phyloP scores from a whole-genome alignment of 2,888 invertebrate species.

The Eupsilia transversa region DNA sequence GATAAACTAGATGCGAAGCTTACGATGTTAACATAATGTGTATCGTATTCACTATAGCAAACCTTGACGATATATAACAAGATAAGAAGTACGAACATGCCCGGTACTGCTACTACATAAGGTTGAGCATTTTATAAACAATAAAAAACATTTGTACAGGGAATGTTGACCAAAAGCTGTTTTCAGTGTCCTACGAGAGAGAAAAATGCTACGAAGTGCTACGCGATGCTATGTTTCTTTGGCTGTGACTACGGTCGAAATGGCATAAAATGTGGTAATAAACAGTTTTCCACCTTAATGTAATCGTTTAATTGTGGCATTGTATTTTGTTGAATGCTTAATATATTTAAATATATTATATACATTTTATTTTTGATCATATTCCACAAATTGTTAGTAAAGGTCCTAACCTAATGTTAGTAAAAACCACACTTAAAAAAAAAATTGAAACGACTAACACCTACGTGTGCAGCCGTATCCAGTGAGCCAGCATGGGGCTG shows the following conservation, averaged over 20 bases:
- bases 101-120: neutral
- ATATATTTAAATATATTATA: no score
- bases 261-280: neutral
- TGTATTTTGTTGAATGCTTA: neutral
- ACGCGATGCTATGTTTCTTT: neutral
- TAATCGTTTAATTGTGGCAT: neutral
- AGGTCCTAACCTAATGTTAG: no score
- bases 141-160: conserved; percentile 19
- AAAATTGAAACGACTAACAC: no score
- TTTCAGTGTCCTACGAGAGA: neutral
- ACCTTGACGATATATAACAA: conserved; percentile 38
- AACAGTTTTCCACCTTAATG: no score
- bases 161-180: conserved; percentile 12
- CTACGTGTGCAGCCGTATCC: no score
- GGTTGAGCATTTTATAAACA: conserved; percentile 18
- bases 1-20: conserved; percentile 46
- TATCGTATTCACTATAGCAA: conserved; percentile 31
- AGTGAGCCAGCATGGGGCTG: no score
- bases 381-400: no score
- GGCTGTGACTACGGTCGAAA: neutral
- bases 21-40: conserved; percentile 40
- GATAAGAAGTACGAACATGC: neutral
- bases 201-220: neutral
- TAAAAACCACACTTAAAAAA: no score
- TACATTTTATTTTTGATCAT: no score